Conservation (phyloP, 2,888 invertebrate genomes). For the Stegophylla sp. region DNA sequence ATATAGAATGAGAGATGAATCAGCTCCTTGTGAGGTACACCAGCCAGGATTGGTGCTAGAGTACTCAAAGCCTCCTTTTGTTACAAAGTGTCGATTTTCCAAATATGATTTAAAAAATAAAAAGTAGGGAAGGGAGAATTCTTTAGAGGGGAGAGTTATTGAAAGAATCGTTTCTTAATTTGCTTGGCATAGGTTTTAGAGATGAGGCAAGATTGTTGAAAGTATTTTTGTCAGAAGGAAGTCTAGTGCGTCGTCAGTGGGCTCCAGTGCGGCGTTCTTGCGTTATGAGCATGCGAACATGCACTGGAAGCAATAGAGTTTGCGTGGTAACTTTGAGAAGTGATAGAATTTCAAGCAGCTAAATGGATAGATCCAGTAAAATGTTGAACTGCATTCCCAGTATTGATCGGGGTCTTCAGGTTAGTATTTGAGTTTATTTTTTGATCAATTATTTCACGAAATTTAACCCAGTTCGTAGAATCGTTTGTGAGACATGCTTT, state of each 20-base stretch:
- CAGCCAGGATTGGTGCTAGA: not conserved
- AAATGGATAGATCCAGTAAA: not conserved
- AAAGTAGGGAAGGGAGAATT: not conserved
- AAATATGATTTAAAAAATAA: constrained; percentile 10
- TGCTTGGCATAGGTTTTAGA: not conserved
- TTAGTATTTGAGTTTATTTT: not conserved
- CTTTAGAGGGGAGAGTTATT: not conserved
- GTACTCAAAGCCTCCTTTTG: not conserved
- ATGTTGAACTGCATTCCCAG: not conserved
- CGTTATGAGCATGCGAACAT: not conserved
- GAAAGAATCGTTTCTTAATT: not conserved
- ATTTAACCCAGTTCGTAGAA: not conserved
- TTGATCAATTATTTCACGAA: not conserved
- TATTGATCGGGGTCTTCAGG: not conserved
- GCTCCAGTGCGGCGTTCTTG: constrained; percentile 14
- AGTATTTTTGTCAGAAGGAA: not conserved
- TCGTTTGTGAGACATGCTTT: not conserved
- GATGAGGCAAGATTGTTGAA: constrained; percentile 6
- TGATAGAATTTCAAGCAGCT: constrained; percentile 1
- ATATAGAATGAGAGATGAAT: too few relatives aligned
- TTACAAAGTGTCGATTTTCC: constrained; percentile 3
- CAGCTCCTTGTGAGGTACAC: too few relatives aligned
- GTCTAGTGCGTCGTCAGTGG: constrained; percentile 1
- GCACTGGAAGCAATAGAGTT: not conserved
- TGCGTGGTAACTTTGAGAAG: not conserved